Base-by-base conservation (phyloP, 92 coral and sea anemone genomes). In the Phenganax subtilis region DNA sequence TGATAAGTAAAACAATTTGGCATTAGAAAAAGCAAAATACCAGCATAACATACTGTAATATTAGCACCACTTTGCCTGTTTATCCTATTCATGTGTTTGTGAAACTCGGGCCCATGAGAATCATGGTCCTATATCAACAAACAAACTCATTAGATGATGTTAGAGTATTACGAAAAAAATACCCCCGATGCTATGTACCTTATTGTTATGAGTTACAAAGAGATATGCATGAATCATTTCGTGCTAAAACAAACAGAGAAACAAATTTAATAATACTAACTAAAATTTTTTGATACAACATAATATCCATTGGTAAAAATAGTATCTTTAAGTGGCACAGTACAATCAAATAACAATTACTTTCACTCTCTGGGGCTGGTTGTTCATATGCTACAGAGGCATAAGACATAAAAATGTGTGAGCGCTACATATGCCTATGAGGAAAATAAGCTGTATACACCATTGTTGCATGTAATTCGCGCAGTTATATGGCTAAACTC, bases 211-310 rank as follows among this genome's bases (percentile, higher is more conserved):
- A 8, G 98, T 94, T 61, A 94, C 98, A 89, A 94, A 94, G 78
- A 94, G 85, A 63, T 90, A 81, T 55, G 98, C 98, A 84, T 94
- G 98, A 72, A 94, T 94, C 98, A 94, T 94, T 81, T 94, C 98
- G 80, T 94, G 98, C 98, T 94, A 86, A 7, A 87, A 82, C 80
- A 53, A 29, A 77, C 6, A 17, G 69, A 10, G 9, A 54, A 59
- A 6, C 64, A 16, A 58, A 51, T 47, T 8, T 71, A 6, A 3
- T 31, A 31, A 25, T 71, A 6, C 16, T 7, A 17, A 25, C 10
- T 31, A 29, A 71, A 10, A 52, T 44, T 25, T 12, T 71, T 7
- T n/a, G 20, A 25, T 29, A 25, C 9, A 14, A 59, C 25, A 59
- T 59, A 59, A 59, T 59, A 59, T 59, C 0, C 47, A 37, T 37